phyloP scores from a whole-genome alignment of 30 jellyfish, hydroid and myxozoan genomes.

The Aurelia sp. region DNA sequence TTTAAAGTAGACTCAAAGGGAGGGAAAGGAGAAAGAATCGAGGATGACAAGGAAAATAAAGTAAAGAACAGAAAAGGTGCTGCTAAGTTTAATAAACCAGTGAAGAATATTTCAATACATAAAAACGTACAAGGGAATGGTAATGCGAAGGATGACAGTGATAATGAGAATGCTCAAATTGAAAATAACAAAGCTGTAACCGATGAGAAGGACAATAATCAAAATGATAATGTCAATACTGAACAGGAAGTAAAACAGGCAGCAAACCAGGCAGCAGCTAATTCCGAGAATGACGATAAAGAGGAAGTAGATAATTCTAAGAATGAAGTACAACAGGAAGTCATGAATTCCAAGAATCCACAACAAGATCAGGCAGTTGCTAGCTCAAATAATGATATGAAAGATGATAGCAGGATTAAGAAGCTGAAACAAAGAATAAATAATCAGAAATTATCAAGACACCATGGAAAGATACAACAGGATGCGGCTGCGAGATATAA shows the following conservation, averaged over 20 bases:
- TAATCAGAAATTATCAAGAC: slow-evolving; percentile 38
- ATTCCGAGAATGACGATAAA: background rate
- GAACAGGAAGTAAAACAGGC: slow-evolving; percentile 23
- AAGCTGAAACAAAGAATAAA: slow-evolving; percentile 62
- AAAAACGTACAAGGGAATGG: background rate
- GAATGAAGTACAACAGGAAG: slow-evolving; percentile 6
- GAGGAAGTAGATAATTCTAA: slow-evolving; percentile 14
- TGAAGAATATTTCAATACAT: background rate
- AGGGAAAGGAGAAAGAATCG: background rate
- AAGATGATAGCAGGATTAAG: slow-evolving; percentile 63
- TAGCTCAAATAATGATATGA: slow-evolving; percentile 19
- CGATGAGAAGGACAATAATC: background rate
- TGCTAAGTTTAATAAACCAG: background rate
- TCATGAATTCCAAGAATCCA: slow-evolving; percentile 3
- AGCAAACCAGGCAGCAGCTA: slow-evolving; percentile 26
- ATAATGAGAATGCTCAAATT: background rate
- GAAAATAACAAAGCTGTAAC: background rate
- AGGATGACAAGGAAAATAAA: background rate
- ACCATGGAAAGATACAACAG: slow-evolving; percentile 50
- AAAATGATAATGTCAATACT: slow-evolving; percentile 1
- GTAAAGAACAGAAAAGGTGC: background rate
- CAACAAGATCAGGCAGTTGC: background rate
- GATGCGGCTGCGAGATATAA: slow-evolving; percentile 68
- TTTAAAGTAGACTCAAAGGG: background rate
- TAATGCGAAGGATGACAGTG: background rate